A percentile compares a stretch with the other conserved stretches of the same genome.
Evolutionary conservation across 1,140 invertebrate genomes (phyloP).

Genomic region (Drosophila rhopaloa): DNA sequence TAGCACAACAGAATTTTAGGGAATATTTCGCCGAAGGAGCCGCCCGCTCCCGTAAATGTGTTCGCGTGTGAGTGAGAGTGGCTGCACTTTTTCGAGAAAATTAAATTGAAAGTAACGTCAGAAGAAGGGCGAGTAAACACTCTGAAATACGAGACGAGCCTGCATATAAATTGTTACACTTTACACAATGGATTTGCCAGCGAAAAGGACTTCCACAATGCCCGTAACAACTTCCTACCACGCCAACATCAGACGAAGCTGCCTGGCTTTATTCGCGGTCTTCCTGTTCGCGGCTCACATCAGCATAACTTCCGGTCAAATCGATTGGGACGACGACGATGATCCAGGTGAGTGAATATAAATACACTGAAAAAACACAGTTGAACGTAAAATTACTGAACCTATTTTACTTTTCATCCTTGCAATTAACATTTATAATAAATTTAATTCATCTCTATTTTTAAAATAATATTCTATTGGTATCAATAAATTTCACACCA

Average conservation of each 20-base stretch:
- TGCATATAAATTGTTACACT: constrained; percentile 57
- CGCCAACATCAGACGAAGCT: constrained; percentile 38
- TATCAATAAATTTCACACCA: too few relatives aligned
- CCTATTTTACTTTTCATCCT: too few relatives aligned
- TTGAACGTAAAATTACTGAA: too few relatives aligned
- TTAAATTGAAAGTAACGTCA: constrained; percentile 53
- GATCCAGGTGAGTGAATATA: constrained; percentile 83
- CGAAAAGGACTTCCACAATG: constrained; percentile 64
- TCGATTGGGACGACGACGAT: constrained; percentile 84
- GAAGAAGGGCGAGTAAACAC: constrained; percentile 30
- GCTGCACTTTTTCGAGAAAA: constrained; percentile 35
- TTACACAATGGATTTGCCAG: constrained; percentile 74
- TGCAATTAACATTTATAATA: too few relatives aligned
- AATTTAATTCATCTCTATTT: too few relatives aligned
- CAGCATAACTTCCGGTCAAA: constrained; percentile 81
- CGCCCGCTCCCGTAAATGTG: constrained; percentile 34
- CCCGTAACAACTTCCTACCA: constrained; percentile 56
- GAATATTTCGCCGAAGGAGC: constrained; percentile 64
- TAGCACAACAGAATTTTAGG: constrained; percentile 50
- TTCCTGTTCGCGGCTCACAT: constrained; percentile 71
- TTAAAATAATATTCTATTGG: too few relatives aligned
- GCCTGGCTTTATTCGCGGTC: constrained; percentile 66
- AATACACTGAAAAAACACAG: not conserved
- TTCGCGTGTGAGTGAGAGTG: constrained; percentile 50
- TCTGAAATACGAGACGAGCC: constrained; percentile 38